Evolutionary conservation across 2,797 vertebrate species (phyloP).

Genomic region (Anguilla megastoma): DNA sequence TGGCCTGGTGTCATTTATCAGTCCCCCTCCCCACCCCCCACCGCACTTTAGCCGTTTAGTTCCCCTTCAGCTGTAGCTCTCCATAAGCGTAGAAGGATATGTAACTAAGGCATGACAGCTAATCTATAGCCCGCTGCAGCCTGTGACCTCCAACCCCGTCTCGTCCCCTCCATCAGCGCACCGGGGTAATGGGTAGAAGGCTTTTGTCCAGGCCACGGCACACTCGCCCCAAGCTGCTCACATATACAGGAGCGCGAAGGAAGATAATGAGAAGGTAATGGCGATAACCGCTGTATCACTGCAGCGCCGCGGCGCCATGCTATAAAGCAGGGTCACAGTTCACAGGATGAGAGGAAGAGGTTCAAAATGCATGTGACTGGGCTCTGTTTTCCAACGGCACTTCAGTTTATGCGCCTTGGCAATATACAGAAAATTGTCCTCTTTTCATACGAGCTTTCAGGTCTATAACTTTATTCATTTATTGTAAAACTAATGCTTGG

Average conservation of each 20-base stretch:
- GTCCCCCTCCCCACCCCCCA: constrained; percentile 19
- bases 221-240: constrained; percentile 19
- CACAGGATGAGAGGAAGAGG: constrained; percentile 13
- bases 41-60: constrained; percentile 25
- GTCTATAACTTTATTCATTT: constrained; percentile 42
- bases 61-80: constrained; percentile 17
- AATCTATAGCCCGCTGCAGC: constrained; percentile 43
- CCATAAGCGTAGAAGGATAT: constrained; percentile 28
- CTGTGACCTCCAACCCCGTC: constrained; percentile 34
- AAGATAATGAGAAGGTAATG: constrained; percentile 34
- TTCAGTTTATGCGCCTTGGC: constrained; percentile 40
- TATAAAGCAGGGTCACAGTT: constrained; percentile 12
- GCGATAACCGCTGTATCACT: constrained; percentile 35
- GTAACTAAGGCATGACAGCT: constrained; percentile 37
- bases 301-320: neutral
- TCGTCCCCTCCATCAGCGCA: constrained; percentile 39
- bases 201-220: constrained; percentile 19
- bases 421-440: constrained; percentile 42
- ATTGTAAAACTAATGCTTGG: constrained; percentile 24
- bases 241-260: constrained; percentile 18
- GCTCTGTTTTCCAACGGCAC: constrained; percentile 32
- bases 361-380: constrained; percentile 25
- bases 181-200: constrained; percentile 28
- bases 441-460: constrained; percentile 45
- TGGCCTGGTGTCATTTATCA: constrained; percentile 26